Evolutionary conservation across 2,888 invertebrate genomes (phyloP).

Genomic region (Acanthacorydalis orientalis): DNA sequence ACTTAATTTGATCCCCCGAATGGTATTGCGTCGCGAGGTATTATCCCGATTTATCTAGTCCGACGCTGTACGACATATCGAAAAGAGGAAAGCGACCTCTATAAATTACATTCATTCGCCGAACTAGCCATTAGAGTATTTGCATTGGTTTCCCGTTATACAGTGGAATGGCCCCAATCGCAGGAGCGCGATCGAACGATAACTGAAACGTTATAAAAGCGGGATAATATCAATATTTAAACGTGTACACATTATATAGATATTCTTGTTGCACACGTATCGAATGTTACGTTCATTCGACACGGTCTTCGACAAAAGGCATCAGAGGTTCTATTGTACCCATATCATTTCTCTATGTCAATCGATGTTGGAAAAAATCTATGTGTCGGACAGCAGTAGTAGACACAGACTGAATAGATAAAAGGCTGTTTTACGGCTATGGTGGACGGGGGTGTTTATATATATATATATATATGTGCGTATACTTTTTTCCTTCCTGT

Average conservation of each 20-base stretch:
- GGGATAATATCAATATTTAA: too few relatives aligned
- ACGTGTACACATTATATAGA: too few relatives aligned
- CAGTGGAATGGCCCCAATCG: too few relatives aligned
- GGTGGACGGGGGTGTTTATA: neutral
- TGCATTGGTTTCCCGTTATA: neutral
- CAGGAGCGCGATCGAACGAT: too few relatives aligned
- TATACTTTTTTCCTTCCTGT: neutral
- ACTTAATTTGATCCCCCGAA: too few relatives aligned
- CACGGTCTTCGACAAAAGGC: too few relatives aligned
- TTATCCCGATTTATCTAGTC: too few relatives aligned
- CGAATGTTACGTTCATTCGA: too few relatives aligned
- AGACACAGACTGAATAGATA: neutral
- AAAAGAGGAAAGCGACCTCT: neutral
- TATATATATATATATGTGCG: neutral
- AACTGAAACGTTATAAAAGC: too few relatives aligned
- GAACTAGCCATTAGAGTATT: slow-evolving; percentile 3
- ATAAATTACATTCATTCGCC: neutral
- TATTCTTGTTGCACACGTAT: too few relatives aligned
- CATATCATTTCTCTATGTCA: slow-evolving; percentile 6
- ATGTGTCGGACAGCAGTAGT: neutral
- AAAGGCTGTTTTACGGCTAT: neutral
- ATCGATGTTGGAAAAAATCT: slow-evolving; percentile 1
- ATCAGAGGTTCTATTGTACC: too few relatives aligned
- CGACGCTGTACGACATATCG: neutral
- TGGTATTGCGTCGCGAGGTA: too few relatives aligned